phyloP scores from a whole-genome alignment of 1,140 invertebrate species.

The Oncopeltus fasciatus region DNA sequence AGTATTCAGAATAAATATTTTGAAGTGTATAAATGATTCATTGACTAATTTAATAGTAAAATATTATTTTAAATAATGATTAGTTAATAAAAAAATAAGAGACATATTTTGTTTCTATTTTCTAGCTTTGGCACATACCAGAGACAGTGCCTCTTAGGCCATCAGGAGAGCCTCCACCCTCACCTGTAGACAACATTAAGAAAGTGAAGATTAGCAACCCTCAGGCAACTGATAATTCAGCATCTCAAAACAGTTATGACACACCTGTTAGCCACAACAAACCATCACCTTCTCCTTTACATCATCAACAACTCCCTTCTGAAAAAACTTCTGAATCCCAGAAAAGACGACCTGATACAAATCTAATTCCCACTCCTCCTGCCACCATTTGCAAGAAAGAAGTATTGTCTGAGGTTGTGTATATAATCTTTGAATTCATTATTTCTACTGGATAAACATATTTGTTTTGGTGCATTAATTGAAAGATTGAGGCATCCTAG shows the following conservation, averaged over 20 bases:
- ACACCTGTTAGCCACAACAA: not conserved
- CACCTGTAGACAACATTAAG: not conserved
- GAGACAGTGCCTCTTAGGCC: not conserved
- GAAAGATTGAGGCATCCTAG: too few species aligned
- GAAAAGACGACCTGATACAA: not conserved
- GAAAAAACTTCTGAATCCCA: not conserved
- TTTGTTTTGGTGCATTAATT: too few species aligned
- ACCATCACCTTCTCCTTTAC: not conserved
- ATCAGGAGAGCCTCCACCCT: not conserved
- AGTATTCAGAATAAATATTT: too few species aligned
- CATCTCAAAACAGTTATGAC: not conserved
- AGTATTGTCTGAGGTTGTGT: not conserved
- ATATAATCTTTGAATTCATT: too few species aligned
- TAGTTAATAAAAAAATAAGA: too few species aligned
- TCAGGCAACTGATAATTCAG: not conserved
- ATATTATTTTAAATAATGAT: too few species aligned
- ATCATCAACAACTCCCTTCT: not conserved
- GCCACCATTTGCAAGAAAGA: not conserved
- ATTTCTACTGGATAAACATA: too few species aligned
- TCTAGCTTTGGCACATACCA: not conserved
- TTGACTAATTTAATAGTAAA: too few species aligned
- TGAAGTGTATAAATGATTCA: too few species aligned
- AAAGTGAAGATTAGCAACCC: not conserved
- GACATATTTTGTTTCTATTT: too few species aligned
- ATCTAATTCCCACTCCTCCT: not conserved